phyloP scores from a whole-genome alignment of 2,888 invertebrate species.

The Sphaerophoria taeniata region DNA sequence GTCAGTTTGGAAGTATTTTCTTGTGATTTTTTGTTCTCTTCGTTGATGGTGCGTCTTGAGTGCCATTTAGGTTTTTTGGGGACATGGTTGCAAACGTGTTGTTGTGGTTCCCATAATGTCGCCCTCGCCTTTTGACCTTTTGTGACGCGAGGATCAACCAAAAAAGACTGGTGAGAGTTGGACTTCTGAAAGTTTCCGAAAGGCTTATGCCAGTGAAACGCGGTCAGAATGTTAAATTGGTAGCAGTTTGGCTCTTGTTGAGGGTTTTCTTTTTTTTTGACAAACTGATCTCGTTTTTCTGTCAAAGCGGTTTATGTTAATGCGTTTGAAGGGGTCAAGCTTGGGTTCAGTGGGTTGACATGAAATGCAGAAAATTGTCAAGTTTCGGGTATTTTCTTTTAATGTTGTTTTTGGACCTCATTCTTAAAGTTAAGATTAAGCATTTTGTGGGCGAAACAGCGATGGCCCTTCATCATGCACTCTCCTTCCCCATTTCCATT shows the following conservation, averaged over 20 bases:
- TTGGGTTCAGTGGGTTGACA: slow-evolving; percentile 63
- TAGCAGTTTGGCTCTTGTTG: slow-evolving; percentile 42
- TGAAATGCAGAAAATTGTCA: slow-evolving; percentile 49
- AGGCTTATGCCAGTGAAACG: slow-evolving; percentile 45
- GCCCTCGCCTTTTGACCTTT: slow-evolving; percentile 73
- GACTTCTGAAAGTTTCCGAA: slow-evolving; percentile 47
- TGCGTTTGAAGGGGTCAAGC: slow-evolving; percentile 29
- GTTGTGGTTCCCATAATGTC: slow-evolving; percentile 68
- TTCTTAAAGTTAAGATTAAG: too few species aligned
- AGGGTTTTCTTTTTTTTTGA: neutral
- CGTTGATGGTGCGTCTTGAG: slow-evolving; percentile 29
- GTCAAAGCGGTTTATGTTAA: slow-evolving; percentile 42
- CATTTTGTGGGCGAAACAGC: slow-evolving; percentile 17
- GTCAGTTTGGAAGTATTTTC: slow-evolving; percentile 31
- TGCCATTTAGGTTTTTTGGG: slow-evolving; percentile 58
- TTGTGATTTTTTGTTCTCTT: slow-evolving; percentile 36
- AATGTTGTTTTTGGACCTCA: too few species aligned
- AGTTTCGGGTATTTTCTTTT: neutral
- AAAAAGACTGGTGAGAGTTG: slow-evolving; percentile 49
- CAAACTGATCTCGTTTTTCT: slow-evolving; percentile 16
- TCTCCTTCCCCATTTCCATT: neutral
- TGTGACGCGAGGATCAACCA: slow-evolving; percentile 47
- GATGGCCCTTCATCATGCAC: neutral
- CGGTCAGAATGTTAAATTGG: slow-evolving; percentile 47
- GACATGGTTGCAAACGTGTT: slow-evolving; percentile 28